These are phyloP conservation scores for Lycaena phlaeas DNA, from an alignment of 2,888 invertebrate genomes.

Conservation along the genomic window DNA sequence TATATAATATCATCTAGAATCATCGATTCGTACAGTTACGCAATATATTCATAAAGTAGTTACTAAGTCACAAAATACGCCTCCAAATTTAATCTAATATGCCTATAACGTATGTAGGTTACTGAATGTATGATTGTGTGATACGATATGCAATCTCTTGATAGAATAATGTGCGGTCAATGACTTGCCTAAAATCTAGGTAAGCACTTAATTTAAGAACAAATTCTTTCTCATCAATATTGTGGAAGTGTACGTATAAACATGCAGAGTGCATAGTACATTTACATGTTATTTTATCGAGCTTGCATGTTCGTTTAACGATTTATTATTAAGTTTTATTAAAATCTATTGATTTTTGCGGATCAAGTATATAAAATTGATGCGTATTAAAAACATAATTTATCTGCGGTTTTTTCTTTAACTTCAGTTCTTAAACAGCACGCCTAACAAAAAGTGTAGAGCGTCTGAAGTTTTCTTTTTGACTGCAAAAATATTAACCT, in stretches of 20 bases:
- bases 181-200: conserved; percentile 25
- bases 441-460: too few relatives aligned
- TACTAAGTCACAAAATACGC: conserved; percentile 12
- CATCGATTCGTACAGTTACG: too few relatives aligned
- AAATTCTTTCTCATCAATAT: conserved; percentile 3
- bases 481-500: too few relatives aligned
- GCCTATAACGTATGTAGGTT: conserved; percentile 27
- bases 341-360: too few relatives aligned
- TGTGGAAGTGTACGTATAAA: neutral
- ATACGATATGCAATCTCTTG: conserved; percentile 28
- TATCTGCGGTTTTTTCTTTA: too few relatives aligned
- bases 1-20: too few relatives aligned
- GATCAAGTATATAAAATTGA: too few relatives aligned
- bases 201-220: conserved; percentile 7
- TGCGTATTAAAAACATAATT: too few relatives aligned
- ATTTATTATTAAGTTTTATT: too few relatives aligned
- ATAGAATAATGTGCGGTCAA: conserved; percentile 27
- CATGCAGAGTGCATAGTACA: neutral
- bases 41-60: neutral
- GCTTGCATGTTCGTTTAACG: neutral
- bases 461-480: too few relatives aligned
- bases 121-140: conserved; percentile 25
- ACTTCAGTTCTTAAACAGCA: too few relatives aligned
- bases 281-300: neutral
- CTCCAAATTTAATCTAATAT: conserved; percentile 23